Evolutionary conservation across 2,888 invertebrate genomes (phyloP).

Genomic region (Stenurella melanura): DNA sequence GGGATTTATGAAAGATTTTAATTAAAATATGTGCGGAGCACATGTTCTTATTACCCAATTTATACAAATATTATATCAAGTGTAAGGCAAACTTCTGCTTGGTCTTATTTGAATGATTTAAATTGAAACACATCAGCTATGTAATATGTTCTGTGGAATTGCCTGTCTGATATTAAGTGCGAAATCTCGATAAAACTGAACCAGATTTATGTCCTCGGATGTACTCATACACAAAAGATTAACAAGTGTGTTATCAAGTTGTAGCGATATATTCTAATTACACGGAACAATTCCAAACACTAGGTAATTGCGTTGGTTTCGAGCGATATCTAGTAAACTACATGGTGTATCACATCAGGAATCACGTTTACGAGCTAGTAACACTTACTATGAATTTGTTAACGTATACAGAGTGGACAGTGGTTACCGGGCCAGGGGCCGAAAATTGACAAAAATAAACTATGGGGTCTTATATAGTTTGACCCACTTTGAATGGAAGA

Average conservation of each 20-base stretch:
- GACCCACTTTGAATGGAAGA: no score
- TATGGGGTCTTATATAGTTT: no score
- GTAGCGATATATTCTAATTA: constrained; percentile 25
- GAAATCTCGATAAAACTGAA: background rate
- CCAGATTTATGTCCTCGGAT: constrained; percentile 12
- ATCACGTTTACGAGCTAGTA: no score
- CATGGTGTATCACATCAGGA: background rate
- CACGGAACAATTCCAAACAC: constrained; percentile 21
- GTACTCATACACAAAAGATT: constrained; percentile 1
- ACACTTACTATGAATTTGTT: no score
- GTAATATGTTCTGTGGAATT: background rate
- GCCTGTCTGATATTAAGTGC: background rate
- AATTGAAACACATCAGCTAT: background rate
- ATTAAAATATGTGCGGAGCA: constrained; percentile 1
- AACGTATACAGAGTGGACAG: no score
- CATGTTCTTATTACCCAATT: no score
- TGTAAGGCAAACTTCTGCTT: no score
- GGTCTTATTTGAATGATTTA: background rate
- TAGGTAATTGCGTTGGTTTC: constrained; percentile 21
- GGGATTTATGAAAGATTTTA: constrained; percentile 3
- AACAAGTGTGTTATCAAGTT: constrained; percentile 18
- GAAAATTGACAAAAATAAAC: no score
- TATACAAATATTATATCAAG: no score
- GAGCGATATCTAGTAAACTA: constrained; percentile 15
- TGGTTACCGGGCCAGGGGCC: no score